Evolutionary conservation across 2,888 invertebrate genomes (phyloP).

Genomic region (Euclidia mi): DNA sequence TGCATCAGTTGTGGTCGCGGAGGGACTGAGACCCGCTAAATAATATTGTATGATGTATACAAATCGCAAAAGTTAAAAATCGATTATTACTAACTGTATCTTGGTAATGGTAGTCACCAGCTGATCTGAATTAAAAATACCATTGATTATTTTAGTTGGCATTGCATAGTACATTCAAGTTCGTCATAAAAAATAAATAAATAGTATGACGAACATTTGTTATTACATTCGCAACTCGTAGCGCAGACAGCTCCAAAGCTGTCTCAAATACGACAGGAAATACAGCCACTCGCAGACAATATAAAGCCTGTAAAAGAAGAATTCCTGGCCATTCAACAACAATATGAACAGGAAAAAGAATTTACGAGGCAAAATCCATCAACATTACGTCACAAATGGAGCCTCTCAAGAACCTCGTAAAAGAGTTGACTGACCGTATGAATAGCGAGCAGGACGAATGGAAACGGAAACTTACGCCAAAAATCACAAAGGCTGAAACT

Average conservation of each 20-base stretch:
- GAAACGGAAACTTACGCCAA: conserved; percentile 87
- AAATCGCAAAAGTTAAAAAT: no score
- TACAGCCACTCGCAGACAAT: conserved; percentile 83
- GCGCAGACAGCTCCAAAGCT: conserved; percentile 91
- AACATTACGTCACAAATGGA: conserved; percentile 89
- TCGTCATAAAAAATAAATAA: no score
- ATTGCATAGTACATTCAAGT: no score
- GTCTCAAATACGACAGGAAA: conserved; percentile 84
- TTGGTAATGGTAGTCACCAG: no score
- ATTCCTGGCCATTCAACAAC: conserved; percentile 91
- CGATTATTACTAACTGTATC: no score
- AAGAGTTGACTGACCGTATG: conserved; percentile 87
- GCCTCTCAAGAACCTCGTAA: conserved; percentile 88
- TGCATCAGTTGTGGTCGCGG: no score
- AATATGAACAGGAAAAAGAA: conserved; percentile 92
- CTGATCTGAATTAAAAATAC: no score
- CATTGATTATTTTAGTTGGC: no score
- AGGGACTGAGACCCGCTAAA: no score
- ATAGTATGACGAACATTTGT: not conserved
- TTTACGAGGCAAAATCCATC: conserved; percentile 92
- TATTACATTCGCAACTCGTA: conserved; percentile 82
- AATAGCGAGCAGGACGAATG: conserved; percentile 87
- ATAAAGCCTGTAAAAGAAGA: conserved; percentile 92
- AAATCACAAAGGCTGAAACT: conserved; percentile 89
- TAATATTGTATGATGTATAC: no score